phyloP scores from a whole-genome alignment of 2,888 invertebrate genomes.

The Chrysodeixis includens region DNA sequence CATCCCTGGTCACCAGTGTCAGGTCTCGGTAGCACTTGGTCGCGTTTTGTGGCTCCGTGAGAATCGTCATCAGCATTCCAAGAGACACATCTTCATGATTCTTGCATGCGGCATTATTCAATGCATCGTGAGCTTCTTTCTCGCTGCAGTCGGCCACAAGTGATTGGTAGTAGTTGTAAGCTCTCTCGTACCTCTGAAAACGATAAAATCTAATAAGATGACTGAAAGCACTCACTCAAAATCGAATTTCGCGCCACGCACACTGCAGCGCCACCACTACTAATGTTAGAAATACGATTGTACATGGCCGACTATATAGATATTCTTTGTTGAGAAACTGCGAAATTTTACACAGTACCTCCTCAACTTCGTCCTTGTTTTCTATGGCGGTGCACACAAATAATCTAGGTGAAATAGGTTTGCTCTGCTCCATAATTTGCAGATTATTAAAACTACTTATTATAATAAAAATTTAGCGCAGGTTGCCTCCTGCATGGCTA shows the following conservation, averaged over 20 bases:
- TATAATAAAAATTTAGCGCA: conserved; percentile 89
- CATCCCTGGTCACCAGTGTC: conserved; percentile 96
- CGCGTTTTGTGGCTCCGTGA: conserved; percentile 95
- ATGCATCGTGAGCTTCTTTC: conserved; percentile 97
- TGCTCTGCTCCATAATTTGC: conserved; percentile 89
- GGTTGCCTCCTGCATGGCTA: conserved; percentile 91
- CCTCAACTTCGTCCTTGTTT: conserved; percentile 96
- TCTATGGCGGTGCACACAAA: conserved; percentile 95
- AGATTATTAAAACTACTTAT: conserved; percentile 86
- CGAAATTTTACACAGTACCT: conserved; percentile 91
- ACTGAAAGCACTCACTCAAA: conserved; percentile 59
- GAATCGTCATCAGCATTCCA: conserved; percentile 96
- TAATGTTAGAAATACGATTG: conserved; percentile 80
- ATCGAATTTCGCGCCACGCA: conserved; percentile 83
- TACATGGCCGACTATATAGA: conserved; percentile 87
- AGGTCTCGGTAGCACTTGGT: conserved; percentile 97
- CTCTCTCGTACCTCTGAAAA: conserved; percentile 96
- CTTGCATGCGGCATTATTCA: conserved; percentile 96
- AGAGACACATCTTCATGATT: conserved; percentile 98
- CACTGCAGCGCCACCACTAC: conserved; percentile 83
- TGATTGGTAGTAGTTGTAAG: conserved; percentile 93
- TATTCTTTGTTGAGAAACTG: conserved; percentile 86
- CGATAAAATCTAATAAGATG: conserved; percentile 61
- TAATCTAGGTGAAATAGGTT: conserved; percentile 92
- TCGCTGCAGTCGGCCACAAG: conserved; percentile 96